A percentile compares a stretch with the other conserved stretches of the same genome.
Evolutionary conservation across 2,888 invertebrate species (phyloP).

Genomic region (Drosophila multiciliata): DNA sequence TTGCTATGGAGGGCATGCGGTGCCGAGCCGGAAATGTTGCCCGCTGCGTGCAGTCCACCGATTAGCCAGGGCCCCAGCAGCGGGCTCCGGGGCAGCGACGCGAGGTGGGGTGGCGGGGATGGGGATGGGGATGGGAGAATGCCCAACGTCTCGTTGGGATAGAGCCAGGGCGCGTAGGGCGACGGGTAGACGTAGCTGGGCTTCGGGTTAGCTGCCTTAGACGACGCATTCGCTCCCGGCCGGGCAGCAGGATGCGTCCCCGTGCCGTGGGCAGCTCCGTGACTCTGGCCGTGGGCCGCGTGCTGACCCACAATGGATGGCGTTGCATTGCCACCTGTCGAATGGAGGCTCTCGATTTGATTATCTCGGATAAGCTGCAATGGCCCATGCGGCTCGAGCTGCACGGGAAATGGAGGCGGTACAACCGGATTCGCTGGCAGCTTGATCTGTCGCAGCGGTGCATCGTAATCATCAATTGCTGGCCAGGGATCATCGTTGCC

Average conservation of each 20-base stretch:
- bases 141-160: slow-evolving; percentile 56
- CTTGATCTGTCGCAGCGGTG: slow-evolving; percentile 93
- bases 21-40: slow-evolving; percentile 88
- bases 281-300: slow-evolving; percentile 74
- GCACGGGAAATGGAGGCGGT: slow-evolving; percentile 97
- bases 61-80: slow-evolving; percentile 80
- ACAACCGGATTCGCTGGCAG: slow-evolving; percentile 92
- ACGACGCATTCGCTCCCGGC: slow-evolving; percentile 86
- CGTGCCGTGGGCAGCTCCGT: slow-evolving; percentile 78
- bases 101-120: slow-evolving; percentile 17
- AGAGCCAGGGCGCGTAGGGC: slow-evolving; percentile 87
- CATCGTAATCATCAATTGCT: slow-evolving; percentile 93
- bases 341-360: slow-evolving; percentile 86
- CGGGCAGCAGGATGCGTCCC: slow-evolving; percentile 87
- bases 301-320: slow-evolving; percentile 87
- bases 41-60: slow-evolving; percentile 48
- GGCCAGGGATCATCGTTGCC: slow-evolving; percentile 89
- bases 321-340: slow-evolving; percentile 88
- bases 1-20: slow-evolving; percentile 85
- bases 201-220: slow-evolving; percentile 65
- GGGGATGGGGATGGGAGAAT: slow-evolving; percentile 1
- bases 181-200: slow-evolving; percentile 87
- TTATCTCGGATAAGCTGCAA: slow-evolving; percentile 94
- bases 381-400: slow-evolving; percentile 93
- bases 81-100: slow-evolving; percentile 69